These are phyloP conservation scores for Escarpia spicata DNA, from an alignment of 2,888 invertebrate species.

Conservation along the genomic window DNA sequence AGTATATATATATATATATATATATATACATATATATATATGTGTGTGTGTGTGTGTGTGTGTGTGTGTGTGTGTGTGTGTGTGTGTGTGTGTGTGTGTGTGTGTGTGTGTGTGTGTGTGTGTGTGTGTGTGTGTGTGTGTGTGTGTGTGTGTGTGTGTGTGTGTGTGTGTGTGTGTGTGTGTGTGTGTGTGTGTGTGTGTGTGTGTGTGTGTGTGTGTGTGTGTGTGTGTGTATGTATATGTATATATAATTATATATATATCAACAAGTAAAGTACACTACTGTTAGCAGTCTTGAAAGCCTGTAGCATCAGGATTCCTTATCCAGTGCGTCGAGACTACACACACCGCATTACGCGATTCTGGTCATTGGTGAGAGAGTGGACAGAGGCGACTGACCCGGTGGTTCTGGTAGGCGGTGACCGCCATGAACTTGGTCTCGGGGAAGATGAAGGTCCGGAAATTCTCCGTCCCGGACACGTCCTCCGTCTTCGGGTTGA, in stretches of 20 bases:
- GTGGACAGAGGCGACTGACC: slow-evolving; percentile 67
- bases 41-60: background rate
- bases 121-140: background rate
- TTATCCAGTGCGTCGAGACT: no score
- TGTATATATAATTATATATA: no score
- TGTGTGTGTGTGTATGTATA: background rate
- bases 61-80: background rate
- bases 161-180: background rate
- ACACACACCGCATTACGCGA: background rate
- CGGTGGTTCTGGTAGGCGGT: slow-evolving; percentile 98
- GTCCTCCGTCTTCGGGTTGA: slow-evolving; percentile 64
- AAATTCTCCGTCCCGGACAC: slow-evolving; percentile 79
- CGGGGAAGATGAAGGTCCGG: slow-evolving; percentile 91
- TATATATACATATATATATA: background rate
- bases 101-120: background rate
- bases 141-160: background rate
- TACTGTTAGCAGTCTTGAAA: no score
- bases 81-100: background rate
- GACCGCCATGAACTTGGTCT: slow-evolving; percentile 95
- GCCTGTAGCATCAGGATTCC: no score
- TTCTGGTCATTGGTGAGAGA: background rate
- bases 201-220: background rate
- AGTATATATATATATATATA: background rate
- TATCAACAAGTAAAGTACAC: no score
- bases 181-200: background rate